These are phyloP conservation scores for Cassiopea andromeda DNA, from an alignment of 30 jellyfish, hydroid and myxozoan species.

Conservation along the genomic window DNA sequence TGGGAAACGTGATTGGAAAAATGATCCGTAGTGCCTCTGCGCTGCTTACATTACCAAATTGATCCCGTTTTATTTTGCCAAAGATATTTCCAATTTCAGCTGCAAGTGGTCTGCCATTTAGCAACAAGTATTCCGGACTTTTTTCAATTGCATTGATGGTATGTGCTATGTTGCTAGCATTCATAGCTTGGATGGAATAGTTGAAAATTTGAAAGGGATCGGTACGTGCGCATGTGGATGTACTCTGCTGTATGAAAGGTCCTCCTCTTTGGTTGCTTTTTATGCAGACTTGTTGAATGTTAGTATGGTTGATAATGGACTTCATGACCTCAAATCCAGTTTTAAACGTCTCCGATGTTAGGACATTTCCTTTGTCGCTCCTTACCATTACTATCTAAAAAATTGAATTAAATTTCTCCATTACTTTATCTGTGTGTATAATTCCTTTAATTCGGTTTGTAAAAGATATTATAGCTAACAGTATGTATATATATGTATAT, in stretches of 20 bases:
- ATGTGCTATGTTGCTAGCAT: background rate
- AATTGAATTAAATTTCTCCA: no score
- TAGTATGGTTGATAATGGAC: slow-evolving; percentile 17
- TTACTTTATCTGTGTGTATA: no score
- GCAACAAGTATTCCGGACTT: slow-evolving; percentile 14
- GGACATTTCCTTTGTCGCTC: background rate
- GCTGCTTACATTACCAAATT: background rate
- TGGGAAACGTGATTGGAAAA: slow-evolving; percentile 7
- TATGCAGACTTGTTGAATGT: slow-evolving; percentile 14
- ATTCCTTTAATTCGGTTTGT: no score
- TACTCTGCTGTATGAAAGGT: slow-evolving; percentile 8
- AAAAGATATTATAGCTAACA: no score
- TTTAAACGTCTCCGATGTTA: slow-evolving; percentile 6
- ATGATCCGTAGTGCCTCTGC: slow-evolving; percentile 22
- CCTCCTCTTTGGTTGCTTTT: background rate
- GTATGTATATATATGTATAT: no score
- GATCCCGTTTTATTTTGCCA: slow-evolving; percentile 10
- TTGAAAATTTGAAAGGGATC: slow-evolving; percentile 47
- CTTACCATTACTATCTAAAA: slow-evolving; percentile 12
- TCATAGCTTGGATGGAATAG: slow-evolving; percentile 21
- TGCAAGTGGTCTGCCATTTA: slow-evolving; percentile 36
- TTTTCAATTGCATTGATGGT: background rate
- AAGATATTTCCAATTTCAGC: background rate
- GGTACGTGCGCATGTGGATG: slow-evolving; percentile 18
- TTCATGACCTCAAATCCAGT: slow-evolving; percentile 16